Evolutionary conservation across 2,888 invertebrate species (phyloP), one percentile per base, ranked within the genome.

Genomic region (Acleris cristana): DNA sequence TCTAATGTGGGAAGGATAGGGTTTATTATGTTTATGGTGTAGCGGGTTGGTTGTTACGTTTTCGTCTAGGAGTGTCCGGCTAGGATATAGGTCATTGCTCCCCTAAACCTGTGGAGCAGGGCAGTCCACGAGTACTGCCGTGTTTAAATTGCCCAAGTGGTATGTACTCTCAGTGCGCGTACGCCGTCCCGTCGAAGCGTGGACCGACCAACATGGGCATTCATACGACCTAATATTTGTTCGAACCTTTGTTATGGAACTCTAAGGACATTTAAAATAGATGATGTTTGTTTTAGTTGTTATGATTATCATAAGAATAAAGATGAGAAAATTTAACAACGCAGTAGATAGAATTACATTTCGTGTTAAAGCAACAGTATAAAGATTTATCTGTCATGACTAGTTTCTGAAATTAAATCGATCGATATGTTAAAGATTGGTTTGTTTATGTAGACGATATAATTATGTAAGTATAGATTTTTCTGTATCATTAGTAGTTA

Each of bases 61-160:
- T 79, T 86, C 80, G 73, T 74, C 72, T 79, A 81, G 74, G 79
- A 75, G 78, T 76, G 76, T 74, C 77, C 80, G 83, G 80, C 91
- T 91, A 92, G 92, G 92, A 92, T 92, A 91, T 92, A 90, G 92
- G 92, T 92, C 92, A 89, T 88, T 92, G 92, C 89, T 92, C 92
- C 92, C 92, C 92, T 90, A 92, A 92, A 92, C 88, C 88, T 88
- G 90, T 77, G 81, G 86, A 90, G 89, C 79, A 79, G 90, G 90
- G 88, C 91, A 85, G 89, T 90, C 89, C 85, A 83, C 84, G 86
- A 88, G 90, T 90, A 90, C 89, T 85, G 82, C 84, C 85, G 86
- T 89, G 91, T 90, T 91, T 90, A 91, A 92, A 92, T 92, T 92
- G 89, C 88, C 89, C 87, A 48, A 87, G 79, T 84, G 80, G 87